Evolutionary conservation across 2,797 vertebrate genomes (phyloP).

Genomic region (Gymnodraco acuticeps): DNA sequence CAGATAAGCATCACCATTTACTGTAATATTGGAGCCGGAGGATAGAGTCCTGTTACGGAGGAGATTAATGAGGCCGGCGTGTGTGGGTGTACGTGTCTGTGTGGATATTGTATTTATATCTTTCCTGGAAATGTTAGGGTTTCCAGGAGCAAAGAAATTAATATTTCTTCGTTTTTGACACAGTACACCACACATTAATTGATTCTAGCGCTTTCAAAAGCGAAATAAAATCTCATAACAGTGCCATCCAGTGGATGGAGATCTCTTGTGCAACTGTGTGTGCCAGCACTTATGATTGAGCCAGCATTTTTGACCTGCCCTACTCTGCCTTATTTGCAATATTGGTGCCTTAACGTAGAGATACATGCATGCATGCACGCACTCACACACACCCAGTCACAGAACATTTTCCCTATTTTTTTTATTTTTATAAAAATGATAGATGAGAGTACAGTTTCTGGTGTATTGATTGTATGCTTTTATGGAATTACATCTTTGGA

Average conservation of each 20-base stretch:
- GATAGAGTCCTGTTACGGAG: slow-evolving; percentile 82
- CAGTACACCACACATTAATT: slow-evolving; percentile 70
- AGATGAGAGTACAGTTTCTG: slow-evolving; percentile 82
- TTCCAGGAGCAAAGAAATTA: slow-evolving; percentile 77
- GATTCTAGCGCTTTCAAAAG: slow-evolving; percentile 55
- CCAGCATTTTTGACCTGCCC: slow-evolving; percentile 35
- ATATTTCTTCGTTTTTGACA: slow-evolving; percentile 78
- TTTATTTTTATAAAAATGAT: slow-evolving; percentile 80
- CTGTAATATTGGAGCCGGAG: slow-evolving; percentile 83
- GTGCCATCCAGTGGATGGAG: slow-evolving; percentile 75
- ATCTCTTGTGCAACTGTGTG: slow-evolving; percentile 38
- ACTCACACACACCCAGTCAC: slow-evolving; percentile 13
- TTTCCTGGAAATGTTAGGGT: slow-evolving; percentile 77
- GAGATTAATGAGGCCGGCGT: slow-evolving; percentile 80
- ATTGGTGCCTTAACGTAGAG: slow-evolving; percentile 43
- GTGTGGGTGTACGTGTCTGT: slow-evolving; percentile 47
- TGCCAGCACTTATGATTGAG: slow-evolving; percentile 39
- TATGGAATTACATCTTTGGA: slow-evolving; percentile 89
- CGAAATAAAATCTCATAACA: slow-evolving; percentile 45
- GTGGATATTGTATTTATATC: slow-evolving; percentile 83
- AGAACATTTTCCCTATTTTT: slow-evolving; percentile 60
- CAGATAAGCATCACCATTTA: slow-evolving; percentile 85
- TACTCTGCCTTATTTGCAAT: slow-evolving; percentile 49
- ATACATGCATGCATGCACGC: slow-evolving; percentile 47
- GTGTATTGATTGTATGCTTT: slow-evolving; percentile 88